These are phyloP conservation scores for Enteromius unitaeniatus DNA, from an alignment of 2,797 vertebrate species.

Conservation along the genomic window DNA sequence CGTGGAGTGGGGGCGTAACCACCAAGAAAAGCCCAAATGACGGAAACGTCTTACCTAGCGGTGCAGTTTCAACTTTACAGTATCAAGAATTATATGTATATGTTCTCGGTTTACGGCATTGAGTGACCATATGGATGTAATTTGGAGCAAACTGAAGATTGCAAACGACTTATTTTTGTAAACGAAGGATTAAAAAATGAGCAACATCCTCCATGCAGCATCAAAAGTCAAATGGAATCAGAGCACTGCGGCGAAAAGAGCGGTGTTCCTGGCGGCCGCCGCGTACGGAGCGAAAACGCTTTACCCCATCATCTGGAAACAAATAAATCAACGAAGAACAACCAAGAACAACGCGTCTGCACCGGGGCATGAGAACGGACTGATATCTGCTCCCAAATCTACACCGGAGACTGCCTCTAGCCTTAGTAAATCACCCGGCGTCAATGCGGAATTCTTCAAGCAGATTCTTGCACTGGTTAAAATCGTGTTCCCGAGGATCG, in stretches of 20 bases:
- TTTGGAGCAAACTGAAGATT: slow-evolving; percentile 32
- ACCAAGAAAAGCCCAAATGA: slow-evolving; percentile 58
- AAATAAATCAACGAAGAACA: slow-evolving; percentile 65
- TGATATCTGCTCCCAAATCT: slow-evolving; percentile 57
- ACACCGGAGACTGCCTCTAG: slow-evolving; percentile 36
- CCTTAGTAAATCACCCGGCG: slow-evolving; percentile 78
- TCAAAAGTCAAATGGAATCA: slow-evolving; percentile 83
- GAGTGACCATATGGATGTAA: slow-evolving; percentile 65
- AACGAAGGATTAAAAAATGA: slow-evolving; percentile 74
- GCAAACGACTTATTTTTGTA: neutral
- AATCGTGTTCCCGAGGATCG: slow-evolving; percentile 90
- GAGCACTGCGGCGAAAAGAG: slow-evolving; percentile 82
- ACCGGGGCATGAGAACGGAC: slow-evolving; percentile 69
- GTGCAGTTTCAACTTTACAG: slow-evolving; percentile 55
- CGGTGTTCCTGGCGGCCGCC: slow-evolving; percentile 86
- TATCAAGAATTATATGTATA: slow-evolving; percentile 25
- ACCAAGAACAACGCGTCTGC: slow-evolving; percentile 31
- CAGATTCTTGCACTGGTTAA: slow-evolving; percentile 88
- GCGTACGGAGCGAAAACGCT: slow-evolving; percentile 86
- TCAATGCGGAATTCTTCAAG: slow-evolving; percentile 87
- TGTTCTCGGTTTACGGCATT: neutral
- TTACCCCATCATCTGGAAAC: slow-evolving; percentile 84
- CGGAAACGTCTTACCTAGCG: slow-evolving; percentile 70
- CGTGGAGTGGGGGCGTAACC: slow-evolving; percentile 60
- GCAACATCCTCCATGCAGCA: slow-evolving; percentile 82